A percentile compares a stretch with the other conserved stretches of the same genome.
These are phyloP conservation scores for Camptogramma bilineatum DNA, from an alignment of 2,888 invertebrate species.

Conservation along the genomic window DNA sequence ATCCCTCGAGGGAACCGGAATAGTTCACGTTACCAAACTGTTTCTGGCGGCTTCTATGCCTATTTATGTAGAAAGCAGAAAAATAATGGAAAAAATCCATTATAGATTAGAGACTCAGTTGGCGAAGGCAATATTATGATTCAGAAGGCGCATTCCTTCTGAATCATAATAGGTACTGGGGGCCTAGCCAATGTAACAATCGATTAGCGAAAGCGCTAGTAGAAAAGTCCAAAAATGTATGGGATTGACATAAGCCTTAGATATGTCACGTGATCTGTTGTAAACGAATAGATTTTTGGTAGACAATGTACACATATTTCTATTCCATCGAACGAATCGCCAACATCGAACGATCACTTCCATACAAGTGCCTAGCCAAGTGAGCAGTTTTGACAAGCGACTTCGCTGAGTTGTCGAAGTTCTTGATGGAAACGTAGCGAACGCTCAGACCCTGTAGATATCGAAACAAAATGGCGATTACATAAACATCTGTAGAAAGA, in stretches of 20 bases:
- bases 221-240: slow-evolving; percentile 5
- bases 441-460: slow-evolving; percentile 8
- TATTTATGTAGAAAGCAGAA: slow-evolving; percentile 8
- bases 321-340: slow-evolving; percentile 1
- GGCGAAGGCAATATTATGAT: too few species aligned
- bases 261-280: slow-evolving; percentile 3
- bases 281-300: background rate
- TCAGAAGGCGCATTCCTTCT: too few species aligned
- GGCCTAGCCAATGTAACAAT: slow-evolving; percentile 5
- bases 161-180: too few species aligned
- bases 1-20: slow-evolving; percentile 29
- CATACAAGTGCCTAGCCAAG: slow-evolving; percentile 16
- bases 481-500: background rate
- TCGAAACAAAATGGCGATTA: slow-evolving; percentile 7
- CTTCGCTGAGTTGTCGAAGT: slow-evolving; percentile 8
- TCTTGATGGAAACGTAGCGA: slow-evolving; percentile 9
- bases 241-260: background rate
- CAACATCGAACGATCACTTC: slow-evolving; percentile 4
- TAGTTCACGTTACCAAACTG: slow-evolving; percentile 19
- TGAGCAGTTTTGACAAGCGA: slow-evolving; percentile 11
- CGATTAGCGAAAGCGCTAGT: background rate
- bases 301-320: slow-evolving; percentile 5
- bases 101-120: too few species aligned
- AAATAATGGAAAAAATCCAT: background rate
- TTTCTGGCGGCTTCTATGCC: background rate